Evolutionary conservation across 2,888 invertebrate genomes (phyloP).

Genomic region (Aricia artaxerxes): DNA sequence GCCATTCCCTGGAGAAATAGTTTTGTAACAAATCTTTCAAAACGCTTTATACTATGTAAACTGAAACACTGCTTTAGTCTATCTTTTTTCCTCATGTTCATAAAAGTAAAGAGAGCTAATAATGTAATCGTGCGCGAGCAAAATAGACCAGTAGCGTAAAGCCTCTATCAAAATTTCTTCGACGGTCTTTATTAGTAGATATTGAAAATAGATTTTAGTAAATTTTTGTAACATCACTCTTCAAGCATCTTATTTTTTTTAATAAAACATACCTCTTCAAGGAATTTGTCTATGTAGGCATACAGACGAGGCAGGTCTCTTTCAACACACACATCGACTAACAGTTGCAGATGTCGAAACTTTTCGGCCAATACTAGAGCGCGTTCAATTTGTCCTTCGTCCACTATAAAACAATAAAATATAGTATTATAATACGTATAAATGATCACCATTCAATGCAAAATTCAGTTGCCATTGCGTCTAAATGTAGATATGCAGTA

Average conservation of each 20-base stretch:
- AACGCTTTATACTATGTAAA: no score
- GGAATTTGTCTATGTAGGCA: constrained; percentile 64
- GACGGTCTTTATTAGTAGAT: no score
- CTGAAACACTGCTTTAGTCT: no score
- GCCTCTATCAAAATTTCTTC: no score
- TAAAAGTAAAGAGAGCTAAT: no score
- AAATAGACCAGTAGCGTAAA: no score
- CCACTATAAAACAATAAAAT: constrained; percentile 74
- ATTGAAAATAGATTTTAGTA: no score
- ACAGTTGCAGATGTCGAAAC: constrained; percentile 90
- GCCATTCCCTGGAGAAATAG: constrained; percentile 54
- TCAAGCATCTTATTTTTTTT: background rate
- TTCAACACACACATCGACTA: constrained; percentile 89
- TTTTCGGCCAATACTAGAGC: constrained; percentile 94
- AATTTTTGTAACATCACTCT: background rate
- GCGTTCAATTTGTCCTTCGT: constrained; percentile 87
- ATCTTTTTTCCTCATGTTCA: no score
- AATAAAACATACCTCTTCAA: constrained; percentile 53
- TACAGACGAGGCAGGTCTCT: constrained; percentile 80
- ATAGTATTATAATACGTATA: background rate
- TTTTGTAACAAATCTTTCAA: no score
- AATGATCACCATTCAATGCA: background rate
- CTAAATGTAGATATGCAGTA: no score
- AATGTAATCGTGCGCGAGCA: no score
- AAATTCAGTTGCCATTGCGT: background rate